These are phyloP conservation scores for Melanotaenia pygmaea DNA, from an alignment of 2,797 vertebrate genomes.

Conservation along the genomic window DNA sequence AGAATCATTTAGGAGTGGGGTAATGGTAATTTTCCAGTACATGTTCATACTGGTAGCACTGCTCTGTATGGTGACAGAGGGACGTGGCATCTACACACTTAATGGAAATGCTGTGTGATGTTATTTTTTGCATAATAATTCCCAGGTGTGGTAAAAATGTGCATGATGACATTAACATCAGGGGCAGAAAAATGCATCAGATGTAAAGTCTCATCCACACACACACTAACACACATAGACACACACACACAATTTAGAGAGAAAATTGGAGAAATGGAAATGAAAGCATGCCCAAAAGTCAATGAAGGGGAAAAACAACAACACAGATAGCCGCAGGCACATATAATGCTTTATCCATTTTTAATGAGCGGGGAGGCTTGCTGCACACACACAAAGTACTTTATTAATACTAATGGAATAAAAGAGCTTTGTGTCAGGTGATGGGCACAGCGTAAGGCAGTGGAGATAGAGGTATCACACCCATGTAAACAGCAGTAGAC, in stretches of 20 bases:
- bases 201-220: conserved; percentile 28
- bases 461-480: conserved; percentile 72
- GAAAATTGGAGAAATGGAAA: conserved; percentile 21
- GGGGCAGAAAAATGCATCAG: conserved; percentile 75
- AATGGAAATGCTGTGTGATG: conserved; percentile 71
- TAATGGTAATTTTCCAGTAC: conserved; percentile 37
- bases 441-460: conserved; percentile 59
- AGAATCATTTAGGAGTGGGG: not conserved
- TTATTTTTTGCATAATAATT: conserved; percentile 64
- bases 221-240: conserved; percentile 23
- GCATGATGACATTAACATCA: conserved; percentile 48
- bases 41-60: conserved; percentile 17
- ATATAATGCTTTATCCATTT: conserved; percentile 74
- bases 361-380: conserved; percentile 70
- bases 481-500: conserved; percentile 74
- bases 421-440: conserved; percentile 73
- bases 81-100: conserved; percentile 40
- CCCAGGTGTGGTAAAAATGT: conserved; percentile 43
- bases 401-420: conserved; percentile 80
- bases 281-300: conserved; percentile 51
- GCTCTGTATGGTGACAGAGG: conserved; percentile 23
- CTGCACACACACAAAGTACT: conserved; percentile 36
- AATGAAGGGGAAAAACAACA: conserved; percentile 80
- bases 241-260: conserved; percentile 21
- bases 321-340: conserved; percentile 68